Base-by-base conservation (phyloP, 2,888 invertebrate genomes). In the Malthinus seriepunctatus region DNA sequence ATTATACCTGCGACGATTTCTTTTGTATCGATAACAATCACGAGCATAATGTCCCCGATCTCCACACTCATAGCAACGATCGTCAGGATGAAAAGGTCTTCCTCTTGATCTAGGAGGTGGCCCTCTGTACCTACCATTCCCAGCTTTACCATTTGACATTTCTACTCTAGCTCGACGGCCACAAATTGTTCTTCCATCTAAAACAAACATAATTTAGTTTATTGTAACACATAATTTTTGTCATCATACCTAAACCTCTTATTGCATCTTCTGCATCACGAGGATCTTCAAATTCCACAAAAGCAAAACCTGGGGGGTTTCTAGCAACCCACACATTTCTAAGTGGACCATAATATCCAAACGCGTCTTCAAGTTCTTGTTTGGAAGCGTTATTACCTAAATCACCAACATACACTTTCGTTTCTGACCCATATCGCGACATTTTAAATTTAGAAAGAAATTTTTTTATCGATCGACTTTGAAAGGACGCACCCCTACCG, bases 301-400 rank as follows among this genome's bases (percentile, higher is more conserved):
- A 95, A 6, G 95, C 95, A 79, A 96, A 95, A 51, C 95, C 97
- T 56, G 97, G 95, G 9, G 94, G 95, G 78, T 97, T 95, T 68
- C 96, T 84, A 0, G 97, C 97, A n/a, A 97, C 95, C 97, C 97
- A 97, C 44, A 97, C 96, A 81, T 94, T 96, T 71, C 93, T 86
- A 69, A 97, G 80, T 1, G 93, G 90, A 8, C 97, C 97, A 75
- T 95, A 97, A 71, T 94, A 91, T 59, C 91, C 88, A 80, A 97
- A 97, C 10, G 93, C 91, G 77, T 94, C 92, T 81, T 97, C 96
- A 55, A 95, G 83, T 79, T 95, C 95, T 71, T 94, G 92, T 80
- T 95, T 95, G 60, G 94, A 91, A 32, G 96, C 95, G 71, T 86
- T 90, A 73, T 88, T 90, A 45, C 96, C 95, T 74, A 97, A 84